Evolutionary conservation across 1,140 invertebrate genomes (phyloP).

Genomic region (Bombus terrestris): DNA sequence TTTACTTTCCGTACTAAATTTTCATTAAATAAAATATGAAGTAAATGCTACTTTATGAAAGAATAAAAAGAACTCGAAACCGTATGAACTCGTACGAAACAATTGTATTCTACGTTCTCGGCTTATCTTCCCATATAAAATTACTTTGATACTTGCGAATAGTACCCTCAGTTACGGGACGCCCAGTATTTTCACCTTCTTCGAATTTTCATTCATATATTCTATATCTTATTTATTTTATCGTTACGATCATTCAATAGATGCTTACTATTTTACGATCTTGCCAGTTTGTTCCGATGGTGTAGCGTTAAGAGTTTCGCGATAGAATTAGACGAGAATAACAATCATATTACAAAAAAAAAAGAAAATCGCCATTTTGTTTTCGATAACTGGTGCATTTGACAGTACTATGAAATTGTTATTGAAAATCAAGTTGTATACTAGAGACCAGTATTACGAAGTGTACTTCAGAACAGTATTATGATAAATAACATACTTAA

Average conservation of each 20-base stretch:
- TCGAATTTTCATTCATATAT: conserved; percentile 22
- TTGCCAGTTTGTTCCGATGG: conserved; percentile 51
- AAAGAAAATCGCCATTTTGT: not conserved
- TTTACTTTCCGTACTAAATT: not conserved
- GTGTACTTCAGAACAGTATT: conserved; percentile 80
- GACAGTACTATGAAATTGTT: conserved; percentile 21
- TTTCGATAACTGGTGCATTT: conserved; percentile 29
- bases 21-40: not conserved
- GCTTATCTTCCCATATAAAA: not conserved
- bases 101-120: not conserved
- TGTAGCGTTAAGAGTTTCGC: conserved; percentile 6
- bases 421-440: conserved; percentile 46
- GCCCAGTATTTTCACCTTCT: not conserved
- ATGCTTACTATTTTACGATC: conserved; percentile 48
- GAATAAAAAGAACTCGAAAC: not conserved
- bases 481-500: conserved; percentile 65
- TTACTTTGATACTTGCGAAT: not conserved
- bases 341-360: not conserved
- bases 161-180: not conserved
- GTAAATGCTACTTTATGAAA: not conserved
- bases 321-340: conserved; percentile 30
- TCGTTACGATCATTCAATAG: conserved; percentile 46
- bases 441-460: conserved; percentile 81
- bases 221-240: conserved; percentile 64
- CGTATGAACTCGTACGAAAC: not conserved